Base-by-base conservation (phyloP, 2,888 invertebrate species). In the Drosophila picticornis region DNA sequence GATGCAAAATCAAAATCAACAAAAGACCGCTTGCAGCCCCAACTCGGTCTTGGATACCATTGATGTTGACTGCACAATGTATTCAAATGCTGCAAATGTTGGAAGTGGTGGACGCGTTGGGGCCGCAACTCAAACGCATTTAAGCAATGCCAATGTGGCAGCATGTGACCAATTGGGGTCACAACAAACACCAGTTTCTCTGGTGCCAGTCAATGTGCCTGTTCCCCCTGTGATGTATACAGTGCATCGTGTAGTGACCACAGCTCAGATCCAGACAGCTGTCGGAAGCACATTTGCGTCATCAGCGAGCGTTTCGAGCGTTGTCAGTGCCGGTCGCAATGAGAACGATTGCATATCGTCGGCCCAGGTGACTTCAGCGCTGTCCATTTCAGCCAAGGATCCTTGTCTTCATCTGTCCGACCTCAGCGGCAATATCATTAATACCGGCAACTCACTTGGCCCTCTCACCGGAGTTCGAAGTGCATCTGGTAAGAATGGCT, bases 221-320 rank as follows among this genome's bases (percentile, higher is more conserved):
- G 86, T 88, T 72, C 91, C 92, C 59, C 93, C 93, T 25, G 85
- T 93, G 66, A 82, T 93, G 84, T 93, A 93, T 73, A 93, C 93
- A 27, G 93, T 93, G 61, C 93, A 93, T 81, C 91, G 93, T 34
- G 93, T 93, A 71, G 93, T 93, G 60, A 93, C 93, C 60, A 93
- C 93, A 52, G 92, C 93, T 59, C 93, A 93, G 83, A 92, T 93
- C 64, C 93, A 93, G 80, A 93, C 93, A 51, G 91, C 92, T 36
- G 90, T 86, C 36, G 92, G 93, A 51, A 92, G 91, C 69, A 91
- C 93, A 46, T 93, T 92, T 66, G 93, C 93, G 34, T 91, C 93
- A 38, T 92, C 92, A 50, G 93, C 93, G 34, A 93, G 93, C 76
- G 93, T 93, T 13, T 93, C 93, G 32, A 93, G 93, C 86, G 92